Evolutionary conservation across 2,113 vertebrate genomes (phyloP), one percentile per base, ranked within the genome.

Genomic region (Cyanoramphus novaezelandiae): DNA sequence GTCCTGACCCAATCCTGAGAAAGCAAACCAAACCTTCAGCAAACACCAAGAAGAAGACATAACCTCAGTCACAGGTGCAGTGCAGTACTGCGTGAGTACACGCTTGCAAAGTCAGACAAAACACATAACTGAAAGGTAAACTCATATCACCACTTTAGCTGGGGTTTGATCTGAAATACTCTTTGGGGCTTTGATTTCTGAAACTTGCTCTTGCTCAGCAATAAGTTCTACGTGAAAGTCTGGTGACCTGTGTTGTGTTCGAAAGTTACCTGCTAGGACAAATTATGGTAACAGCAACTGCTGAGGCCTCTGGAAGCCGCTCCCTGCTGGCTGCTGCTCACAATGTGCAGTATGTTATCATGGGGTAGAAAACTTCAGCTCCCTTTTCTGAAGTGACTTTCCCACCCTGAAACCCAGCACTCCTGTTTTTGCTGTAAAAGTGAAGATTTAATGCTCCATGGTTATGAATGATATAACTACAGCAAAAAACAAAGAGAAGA

Each of bases 281-380:
- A 92, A 69, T 69, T 35, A 60, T 0, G 8, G 39, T 15, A 69
- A 25, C 6, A 37, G 60, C 0, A 3, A 17, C 28, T 39, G 52
- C 29, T 19, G 49, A 9, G n/a, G 52, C 9, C 43, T 33, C 52
- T 79, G 79, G 74, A 69, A 90, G 67, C 47, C 7, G 4, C 10
- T 68, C 60, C 72, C 62, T 81, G 35, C 57, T 63, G 88, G 43
- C 24, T 80, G 37, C 39, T 53, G 55, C 31, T 62, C 43, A n/a
- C 16, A 8, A n/a, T 1, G 4, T 14, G 21, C 53, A 77, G 25
- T 4, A 0, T 31, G 24, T n/a, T 65, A 8, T 7, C 46, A 8
- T 1, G 2, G 35, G 62, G 14, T 18, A 50, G 52, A 39, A 13
- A 85, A 33, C 4, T 29, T 60, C 76, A 37, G 7, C 7, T 82